Conservation (phyloP, 2,797 vertebrate species). For the Lepilemur septentrionalis region DNA sequence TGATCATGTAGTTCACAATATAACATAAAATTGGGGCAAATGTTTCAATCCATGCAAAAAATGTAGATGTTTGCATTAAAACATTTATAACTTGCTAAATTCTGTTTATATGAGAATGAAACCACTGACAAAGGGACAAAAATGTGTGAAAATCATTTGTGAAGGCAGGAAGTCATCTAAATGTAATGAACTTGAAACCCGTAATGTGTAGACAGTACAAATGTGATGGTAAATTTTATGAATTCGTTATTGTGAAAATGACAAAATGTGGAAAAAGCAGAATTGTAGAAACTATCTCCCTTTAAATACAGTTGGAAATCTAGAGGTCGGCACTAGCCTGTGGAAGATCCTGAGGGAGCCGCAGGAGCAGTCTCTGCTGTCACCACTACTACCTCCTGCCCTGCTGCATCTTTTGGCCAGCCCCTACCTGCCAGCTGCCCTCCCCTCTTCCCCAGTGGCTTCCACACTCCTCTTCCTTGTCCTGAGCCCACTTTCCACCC, state of each 20-base stretch:
- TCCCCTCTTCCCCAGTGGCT: not conserved
- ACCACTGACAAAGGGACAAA: not conserved
- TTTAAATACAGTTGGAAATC: conserved; percentile 27
- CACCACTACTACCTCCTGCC: not conserved
- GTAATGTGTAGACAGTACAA: not conserved
- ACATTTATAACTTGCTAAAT: not conserved
- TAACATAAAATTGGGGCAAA: not conserved
- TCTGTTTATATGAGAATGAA: not conserved
- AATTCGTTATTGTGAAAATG: not conserved
- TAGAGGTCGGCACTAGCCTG: not conserved
- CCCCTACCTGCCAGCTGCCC: not conserved
- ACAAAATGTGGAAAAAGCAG: not conserved
- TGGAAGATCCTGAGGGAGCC: not conserved
- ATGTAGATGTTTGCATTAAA: not conserved
- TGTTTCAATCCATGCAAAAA: not conserved
- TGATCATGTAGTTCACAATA: not conserved
- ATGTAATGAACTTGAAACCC: not conserved
- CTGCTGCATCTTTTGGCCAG: too few species aligned
- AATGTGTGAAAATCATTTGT: not conserved
- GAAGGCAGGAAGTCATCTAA: not conserved
- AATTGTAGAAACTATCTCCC: not conserved
- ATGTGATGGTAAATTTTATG: not conserved
- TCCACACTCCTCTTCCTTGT: too few species aligned
- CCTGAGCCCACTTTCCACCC: not conserved
- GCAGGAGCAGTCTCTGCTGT: not conserved